Base-by-base conservation (phyloP, 2,113 vertebrate species). In the Hassar affinis region DNA sequence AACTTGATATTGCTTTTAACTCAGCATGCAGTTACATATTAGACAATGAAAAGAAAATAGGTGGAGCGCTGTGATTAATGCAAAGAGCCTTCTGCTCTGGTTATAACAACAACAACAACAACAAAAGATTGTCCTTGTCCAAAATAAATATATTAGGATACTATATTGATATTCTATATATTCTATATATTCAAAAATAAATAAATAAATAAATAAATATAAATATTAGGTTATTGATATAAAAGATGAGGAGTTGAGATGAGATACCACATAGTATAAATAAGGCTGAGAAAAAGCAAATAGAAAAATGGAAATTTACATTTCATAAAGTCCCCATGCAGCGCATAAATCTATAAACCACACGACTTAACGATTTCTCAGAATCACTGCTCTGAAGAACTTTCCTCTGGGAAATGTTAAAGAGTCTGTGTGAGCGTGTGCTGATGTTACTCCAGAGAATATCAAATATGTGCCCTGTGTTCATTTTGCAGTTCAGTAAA, bases 231-330 rank as follows among this genome's bases (percentile, higher is more conserved):
- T n/a, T n/a, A 64, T 6, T 42, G 6, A 42, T 42, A 54, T 38
- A 11, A 72, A 69, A 74, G 69, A 52, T 78, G 45, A 81, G 33
- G 33, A 79, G 83, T 82, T 87, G 82, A 82, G 49, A 76, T 56
- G 18, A 72, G 12, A 12, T 84, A 72, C 76, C 54, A 68, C 62
- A 66, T 71, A 78, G 33, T 59, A 69, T 62, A 81, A 25, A 71
- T 80, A 71, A 80, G 49, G 42, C 66, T 74, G 68, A 62, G 33
- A 54, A 42, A 45, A 35, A 27, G 52, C 25, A 69, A 56, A 82
- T 49, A 22, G 30, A 12, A n/a, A 57, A 22, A n/a, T n/a, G 47
- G 42, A 18, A 54, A 71, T 47, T n/a, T 17, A 51, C 30, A 47
- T 75, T 61, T 27, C 25, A 62, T 47, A 18, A 84, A 30, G 9